phyloP scores from a whole-genome alignment of 2,797 vertebrate species.

The Alectoris magna region DNA sequence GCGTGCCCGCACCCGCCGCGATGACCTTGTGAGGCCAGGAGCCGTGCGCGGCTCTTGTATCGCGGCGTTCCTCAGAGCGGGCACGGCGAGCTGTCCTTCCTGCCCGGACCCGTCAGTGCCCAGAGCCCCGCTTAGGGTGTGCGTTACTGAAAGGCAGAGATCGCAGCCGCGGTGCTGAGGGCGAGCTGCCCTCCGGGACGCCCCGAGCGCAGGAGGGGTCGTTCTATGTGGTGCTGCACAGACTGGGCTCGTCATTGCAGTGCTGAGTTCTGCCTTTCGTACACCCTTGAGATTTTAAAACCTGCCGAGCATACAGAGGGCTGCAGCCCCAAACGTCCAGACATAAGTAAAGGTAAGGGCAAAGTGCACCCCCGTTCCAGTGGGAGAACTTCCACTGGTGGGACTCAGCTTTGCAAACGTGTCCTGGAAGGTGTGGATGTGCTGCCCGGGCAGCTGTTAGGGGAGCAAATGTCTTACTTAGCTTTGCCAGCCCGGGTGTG shows the following conservation, averaged over 20 bases:
- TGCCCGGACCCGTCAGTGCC: too few species aligned
- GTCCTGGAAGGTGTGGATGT: background rate
- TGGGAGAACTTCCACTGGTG: background rate
- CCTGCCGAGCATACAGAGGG: background rate
- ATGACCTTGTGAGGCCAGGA: background rate
- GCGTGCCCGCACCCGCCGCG: too few species aligned
- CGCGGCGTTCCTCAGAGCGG: too few species aligned
- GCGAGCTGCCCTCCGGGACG: too few species aligned
- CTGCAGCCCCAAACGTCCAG: background rate
- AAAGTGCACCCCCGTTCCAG: background rate
- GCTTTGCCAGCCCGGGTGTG: background rate
- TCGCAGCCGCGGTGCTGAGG: too few species aligned
- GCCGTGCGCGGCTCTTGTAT: too few species aligned
- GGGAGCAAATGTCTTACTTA: background rate
- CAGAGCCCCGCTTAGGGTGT: too few species aligned
- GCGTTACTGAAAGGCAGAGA: too few species aligned
- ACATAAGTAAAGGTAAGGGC: background rate
- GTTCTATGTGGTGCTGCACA: too few species aligned
- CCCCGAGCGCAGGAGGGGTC: too few species aligned
- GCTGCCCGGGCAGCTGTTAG: background rate
- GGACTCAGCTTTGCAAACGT: background rate
- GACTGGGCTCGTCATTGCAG: background rate
- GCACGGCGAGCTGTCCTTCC: too few species aligned
- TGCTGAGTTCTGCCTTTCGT: background rate
- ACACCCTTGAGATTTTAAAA: background rate